These are phyloP conservation scores for Aeoliscus strigatus DNA, from an alignment of 2,797 vertebrate genomes.

Conservation along the genomic window DNA sequence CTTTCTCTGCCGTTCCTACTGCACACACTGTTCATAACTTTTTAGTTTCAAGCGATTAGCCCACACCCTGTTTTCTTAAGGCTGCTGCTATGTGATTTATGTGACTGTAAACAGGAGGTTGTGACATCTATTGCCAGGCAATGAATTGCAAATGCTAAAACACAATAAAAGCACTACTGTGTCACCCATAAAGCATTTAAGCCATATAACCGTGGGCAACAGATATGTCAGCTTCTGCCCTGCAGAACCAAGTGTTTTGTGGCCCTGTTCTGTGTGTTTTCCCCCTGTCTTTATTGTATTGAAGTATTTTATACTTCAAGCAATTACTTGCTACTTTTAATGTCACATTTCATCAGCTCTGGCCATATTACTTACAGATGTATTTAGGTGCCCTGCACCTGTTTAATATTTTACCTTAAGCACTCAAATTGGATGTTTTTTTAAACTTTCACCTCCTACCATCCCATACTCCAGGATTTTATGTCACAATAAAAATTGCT, in stretches of 20 bases:
- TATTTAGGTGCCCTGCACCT: not conserved
- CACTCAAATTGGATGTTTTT: constrained; percentile 17
- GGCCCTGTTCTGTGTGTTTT: too few species aligned
- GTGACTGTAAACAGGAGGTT: constrained; percentile 17
- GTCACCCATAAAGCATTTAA: constrained; percentile 11
- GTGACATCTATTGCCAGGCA: constrained; percentile 21
- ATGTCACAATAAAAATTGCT: constrained; percentile 22
- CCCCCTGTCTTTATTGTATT: too few species aligned
- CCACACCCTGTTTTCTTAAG: constrained; percentile 16
- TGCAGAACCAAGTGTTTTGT: not conserved
- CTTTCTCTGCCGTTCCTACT: too few species aligned
- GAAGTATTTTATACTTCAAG: not conserved
- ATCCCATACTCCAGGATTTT: constrained; percentile 11
- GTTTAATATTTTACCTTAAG: constrained; percentile 33
- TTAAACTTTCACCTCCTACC: constrained; percentile 13
- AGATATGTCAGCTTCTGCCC: constrained; percentile 20
- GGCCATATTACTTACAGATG: constrained; percentile 9
- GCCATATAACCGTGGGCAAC: constrained; percentile 15
- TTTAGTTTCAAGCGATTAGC: constrained; percentile 29
- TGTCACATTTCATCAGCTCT: not conserved
- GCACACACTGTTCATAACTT: not conserved
- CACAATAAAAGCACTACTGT: constrained; percentile 19
- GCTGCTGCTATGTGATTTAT: constrained; percentile 26
- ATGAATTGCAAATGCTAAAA: constrained; percentile 48
- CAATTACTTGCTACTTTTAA: not conserved